phyloP scores from a whole-genome alignment of 2,113 vertebrate species.

The Gallinago jamesoni region DNA sequence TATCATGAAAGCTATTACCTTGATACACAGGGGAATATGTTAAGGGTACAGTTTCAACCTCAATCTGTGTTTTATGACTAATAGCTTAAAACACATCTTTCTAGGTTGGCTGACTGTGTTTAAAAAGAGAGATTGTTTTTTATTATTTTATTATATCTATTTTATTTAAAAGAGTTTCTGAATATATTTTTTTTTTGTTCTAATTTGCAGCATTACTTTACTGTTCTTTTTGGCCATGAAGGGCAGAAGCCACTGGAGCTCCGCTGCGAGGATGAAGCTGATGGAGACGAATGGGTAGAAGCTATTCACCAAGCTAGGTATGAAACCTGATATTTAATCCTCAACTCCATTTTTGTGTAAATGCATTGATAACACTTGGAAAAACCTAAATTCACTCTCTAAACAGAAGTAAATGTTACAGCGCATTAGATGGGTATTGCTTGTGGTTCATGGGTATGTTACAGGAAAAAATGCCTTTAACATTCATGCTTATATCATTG shows the following conservation, averaged over 20 bases:
- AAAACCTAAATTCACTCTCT: background rate
- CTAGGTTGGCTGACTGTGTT: background rate
- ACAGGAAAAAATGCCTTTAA: background rate
- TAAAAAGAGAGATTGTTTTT: background rate
- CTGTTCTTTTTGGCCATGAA: constrained; percentile 94
- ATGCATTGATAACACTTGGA: background rate
- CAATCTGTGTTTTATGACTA: background rate
- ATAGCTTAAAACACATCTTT: background rate
- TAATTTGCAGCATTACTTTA: constrained; percentile 89
- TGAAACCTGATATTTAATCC: background rate
- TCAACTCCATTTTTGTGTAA: background rate
- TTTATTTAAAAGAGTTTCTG: background rate
- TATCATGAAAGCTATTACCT: constrained; percentile 1
- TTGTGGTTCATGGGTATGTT: background rate
- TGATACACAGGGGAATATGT: background rate
- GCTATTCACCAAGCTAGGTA: constrained; percentile 98
- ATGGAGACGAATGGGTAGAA: constrained; percentile 96
- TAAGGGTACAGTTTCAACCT: background rate
- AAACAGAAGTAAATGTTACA: background rate
- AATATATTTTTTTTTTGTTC: background rate
- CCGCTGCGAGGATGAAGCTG: constrained; percentile 90
- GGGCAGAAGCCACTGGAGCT: constrained; percentile 97
- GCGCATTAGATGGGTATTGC: background rate
- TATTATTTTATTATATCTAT: fast-evolving
- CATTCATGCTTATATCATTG: background rate